Base-by-base conservation (phyloP, 2,797 vertebrate species). In the Crypturellus tataupa region DNA sequence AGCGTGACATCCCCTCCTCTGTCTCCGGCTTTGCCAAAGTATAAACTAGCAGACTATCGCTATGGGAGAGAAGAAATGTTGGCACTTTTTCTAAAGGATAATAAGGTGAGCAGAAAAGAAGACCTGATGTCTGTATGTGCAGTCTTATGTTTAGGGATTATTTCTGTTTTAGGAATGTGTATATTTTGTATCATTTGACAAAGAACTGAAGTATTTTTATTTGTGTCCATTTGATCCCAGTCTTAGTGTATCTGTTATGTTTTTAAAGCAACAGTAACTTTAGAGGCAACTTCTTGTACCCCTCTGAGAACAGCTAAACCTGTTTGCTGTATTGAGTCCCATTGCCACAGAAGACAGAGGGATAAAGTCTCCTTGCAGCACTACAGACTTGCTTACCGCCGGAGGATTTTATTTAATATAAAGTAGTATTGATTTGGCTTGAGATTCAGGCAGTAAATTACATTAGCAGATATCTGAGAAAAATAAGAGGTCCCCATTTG, bases 41-140 rank as follows among this genome's bases (percentile, higher is more conserved):
- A 99, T 98, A 99, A 99, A 97, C 99, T 99, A 97, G 99, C 99
- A 98, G 99, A 99, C 97, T 99, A 99, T 98, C 99, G 99, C 95
- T 99, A 99, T 39, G 99, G 99, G 96, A 98, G 99, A 98, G 99
- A 99, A 99, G 99, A 99, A 98, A 99, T 99, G 99, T 97, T 99
- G 98, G 99, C 99, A 99, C 99, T 99, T 99, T 99, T 99, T 98
- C 97, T 99, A 98, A 99, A 99, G 98, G 99, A 99, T 97, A 99
- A 99, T 98, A 99, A 99, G 99, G 99, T 99, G 96, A 95, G 98
- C 39, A 44, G n/a, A 20, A 82, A 47, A 31, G 35, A 10, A 9
- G 25, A 13, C 27, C 19, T 78, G 8, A 17, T 35, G 5, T 44
- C 53, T 51, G 7, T 72, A 4, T 80, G 56, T 19, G n/a, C 27